Percentiles rank a stretch among this genome's conserved stretches.
These are phyloP conservation scores for Sphaerophoria rueppellii DNA, from an alignment of 2,888 invertebrate genomes.

Conservation along the genomic window DNA sequence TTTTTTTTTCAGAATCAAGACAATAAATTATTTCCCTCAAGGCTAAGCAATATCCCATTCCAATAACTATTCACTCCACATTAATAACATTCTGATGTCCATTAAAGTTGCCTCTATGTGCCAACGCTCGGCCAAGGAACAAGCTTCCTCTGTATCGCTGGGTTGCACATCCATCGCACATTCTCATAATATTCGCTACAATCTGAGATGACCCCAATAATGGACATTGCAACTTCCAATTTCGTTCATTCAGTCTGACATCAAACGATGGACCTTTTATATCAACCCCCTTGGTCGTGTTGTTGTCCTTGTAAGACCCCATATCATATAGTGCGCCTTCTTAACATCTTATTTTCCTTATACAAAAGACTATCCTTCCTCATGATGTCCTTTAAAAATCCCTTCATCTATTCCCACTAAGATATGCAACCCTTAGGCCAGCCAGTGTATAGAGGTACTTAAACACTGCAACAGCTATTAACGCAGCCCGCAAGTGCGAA, in stretches of 20 bases:
- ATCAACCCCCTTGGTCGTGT: not conserved
- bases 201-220: conserved; percentile 65
- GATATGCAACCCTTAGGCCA: conserved; percentile 55
- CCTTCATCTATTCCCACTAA: conserved; percentile 8
- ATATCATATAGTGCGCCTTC: conserved; percentile 33
- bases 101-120: no score
- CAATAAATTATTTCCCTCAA: no score
- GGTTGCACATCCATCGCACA: conserved; percentile 21
- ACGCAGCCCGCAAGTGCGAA: conserved; percentile 1
- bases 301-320: not conserved
- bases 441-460: not conserved
- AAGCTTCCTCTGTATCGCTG: not conserved
- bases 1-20: no score
- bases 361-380: conserved; percentile 38
- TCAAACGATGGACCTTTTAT: not conserved
- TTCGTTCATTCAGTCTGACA: conserved; percentile 62
- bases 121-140: not conserved
- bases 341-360: conserved; percentile 66
- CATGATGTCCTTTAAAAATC: conserved; percentile 22
- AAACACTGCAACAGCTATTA: conserved; percentile 59
- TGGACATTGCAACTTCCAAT: conserved; percentile 60
- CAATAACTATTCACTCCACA: no score
- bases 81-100: no score
- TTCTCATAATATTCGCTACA: conserved; percentile 8
- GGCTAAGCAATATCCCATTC: no score